Evolutionary conservation across 1,140 invertebrate species (phyloP).

Genomic region (Apis mellifera): DNA sequence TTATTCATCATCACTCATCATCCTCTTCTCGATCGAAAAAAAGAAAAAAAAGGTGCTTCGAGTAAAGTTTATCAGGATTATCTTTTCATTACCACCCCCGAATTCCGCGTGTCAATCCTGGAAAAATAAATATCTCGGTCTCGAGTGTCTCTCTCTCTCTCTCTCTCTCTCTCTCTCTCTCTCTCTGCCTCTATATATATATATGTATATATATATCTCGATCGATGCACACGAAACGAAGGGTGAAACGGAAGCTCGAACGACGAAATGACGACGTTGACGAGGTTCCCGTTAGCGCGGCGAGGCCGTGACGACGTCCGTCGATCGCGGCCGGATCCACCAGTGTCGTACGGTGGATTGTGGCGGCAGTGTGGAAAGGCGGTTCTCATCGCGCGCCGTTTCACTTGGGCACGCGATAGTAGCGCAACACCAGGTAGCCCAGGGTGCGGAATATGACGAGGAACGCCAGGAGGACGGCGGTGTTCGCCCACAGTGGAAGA

Average conservation of each 20-base stretch:
- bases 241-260: slow-evolving; percentile 24
- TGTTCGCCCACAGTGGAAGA: slow-evolving; percentile 89
- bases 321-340: slow-evolving; percentile 19
- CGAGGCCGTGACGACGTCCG: slow-evolving; percentile 12
- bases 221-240: slow-evolving; percentile 22
- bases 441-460: slow-evolving; percentile 88
- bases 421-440: slow-evolving; percentile 89
- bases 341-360: not conserved
- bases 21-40: no score
- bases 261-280: not conserved
- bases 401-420: slow-evolving; percentile 86
- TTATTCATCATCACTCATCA: no score
- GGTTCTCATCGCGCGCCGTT: slow-evolving; percentile 22
- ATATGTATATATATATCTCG: no score
- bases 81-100: not conserved
- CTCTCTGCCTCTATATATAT: no score
- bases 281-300: slow-evolving; percentile 18
- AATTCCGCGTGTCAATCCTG: slow-evolving; percentile 2
- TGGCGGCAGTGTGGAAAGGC: slow-evolving; percentile 19
- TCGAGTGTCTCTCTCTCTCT: no score
- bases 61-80: not conserved
- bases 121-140: slow-evolving; percentile 34
- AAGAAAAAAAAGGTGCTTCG: not conserved
- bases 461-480: slow-evolving; percentile 87
- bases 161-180: no score